Base-by-base conservation (phyloP, 2,888 invertebrate species). In the Idaea dimidiata region DNA sequence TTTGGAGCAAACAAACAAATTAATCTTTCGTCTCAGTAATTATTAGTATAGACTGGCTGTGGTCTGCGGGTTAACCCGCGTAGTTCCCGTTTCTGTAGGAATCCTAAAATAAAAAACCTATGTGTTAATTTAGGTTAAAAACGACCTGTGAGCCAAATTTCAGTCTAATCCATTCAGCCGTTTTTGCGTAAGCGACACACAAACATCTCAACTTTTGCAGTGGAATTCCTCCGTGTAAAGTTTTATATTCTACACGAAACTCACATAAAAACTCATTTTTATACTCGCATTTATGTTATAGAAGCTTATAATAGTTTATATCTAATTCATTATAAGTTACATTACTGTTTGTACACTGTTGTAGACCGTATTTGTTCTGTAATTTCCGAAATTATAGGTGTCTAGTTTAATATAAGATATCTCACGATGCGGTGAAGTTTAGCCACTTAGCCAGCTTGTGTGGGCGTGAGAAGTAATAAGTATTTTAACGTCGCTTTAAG, bases 381-480 rank as follows among this genome's bases (percentile, higher is more conserved):
- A 43, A 43, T 43, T 43, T 43, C 43, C 43, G 8, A 43, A 43
- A 43, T 43, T 43, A 43, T 43, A 43, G 43, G 43, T 43, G 43
- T 43, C 43, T 43, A 43, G 43, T 43, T 43, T 43, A 43, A 10
- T 43, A 10, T 43, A 43, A 2, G 33, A 43, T 43, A 43, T 43
- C 43, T 43, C 43, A 43, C 43, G 43, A 43, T 43, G 10, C 43
- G 2, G 14, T 43, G 43, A 10, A 43, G 43, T 43, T 43, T 43
- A 43, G 43, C 43, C 43, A 43, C 43, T 43, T 43, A 43, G 43
- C 43, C 43, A 43, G 43, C 43, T 43, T 43, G 43, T 43, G 43
- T 43, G 43, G 43, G 43, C 43, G 43, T 43, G 43, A 43, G 43
- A 43, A 43, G 8, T 43, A 43, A 43, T 43, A 6, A 8, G 43